Evolutionary conservation across 2,888 invertebrate species (phyloP).

Genomic region (Drosophila barbarae): DNA sequence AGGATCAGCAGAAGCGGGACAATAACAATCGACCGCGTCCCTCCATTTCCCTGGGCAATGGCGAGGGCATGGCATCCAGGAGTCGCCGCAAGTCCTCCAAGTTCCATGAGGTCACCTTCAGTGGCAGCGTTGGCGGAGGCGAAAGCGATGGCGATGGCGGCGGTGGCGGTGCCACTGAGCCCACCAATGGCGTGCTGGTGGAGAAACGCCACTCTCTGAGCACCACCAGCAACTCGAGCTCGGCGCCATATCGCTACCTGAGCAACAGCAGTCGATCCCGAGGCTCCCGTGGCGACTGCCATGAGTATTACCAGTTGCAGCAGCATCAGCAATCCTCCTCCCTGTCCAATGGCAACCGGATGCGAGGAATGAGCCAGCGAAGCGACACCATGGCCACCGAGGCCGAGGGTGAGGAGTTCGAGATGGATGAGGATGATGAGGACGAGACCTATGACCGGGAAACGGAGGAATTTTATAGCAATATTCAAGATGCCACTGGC

Average conservation of each 20-base stretch:
- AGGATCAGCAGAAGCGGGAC: conserved; percentile 28
- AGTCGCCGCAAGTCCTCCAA: conserved; percentile 72
- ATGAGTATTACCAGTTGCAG: conserved; percentile 62
- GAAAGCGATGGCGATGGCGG: conserved; percentile 63
- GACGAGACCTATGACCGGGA: conserved; percentile 75
- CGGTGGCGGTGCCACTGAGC: conserved; percentile 4
- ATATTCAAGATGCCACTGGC: conserved; percentile 75
- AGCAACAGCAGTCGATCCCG: conserved; percentile 51
- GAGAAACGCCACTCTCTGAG: conserved; percentile 61
- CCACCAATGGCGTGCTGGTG: neutral
- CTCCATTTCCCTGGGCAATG: conserved; percentile 51
- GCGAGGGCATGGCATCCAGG: conserved; percentile 41
- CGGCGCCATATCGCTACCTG: conserved; percentile 63
- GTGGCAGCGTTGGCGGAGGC: conserved; percentile 74
- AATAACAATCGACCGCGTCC: conserved; percentile 56
- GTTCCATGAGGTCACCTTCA: conserved; percentile 75
- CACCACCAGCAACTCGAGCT: conserved; percentile 58
- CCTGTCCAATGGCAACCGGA: conserved; percentile 52
- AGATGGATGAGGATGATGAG: conserved; percentile 65
- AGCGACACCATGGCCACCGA: conserved; percentile 69
- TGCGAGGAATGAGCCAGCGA: conserved; percentile 43
- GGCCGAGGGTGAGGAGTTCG: conserved; percentile 65
- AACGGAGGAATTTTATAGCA: conserved; percentile 78
- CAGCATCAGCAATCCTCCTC: conserved; percentile 48
- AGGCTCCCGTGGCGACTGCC: conserved; percentile 54